A percentile compares a stretch with the other conserved stretches of the same genome.
These are phyloP conservation scores for Megalops atlanticus DNA, from an alignment of 2,113 vertebrate genomes.

Conservation along the genomic window DNA sequence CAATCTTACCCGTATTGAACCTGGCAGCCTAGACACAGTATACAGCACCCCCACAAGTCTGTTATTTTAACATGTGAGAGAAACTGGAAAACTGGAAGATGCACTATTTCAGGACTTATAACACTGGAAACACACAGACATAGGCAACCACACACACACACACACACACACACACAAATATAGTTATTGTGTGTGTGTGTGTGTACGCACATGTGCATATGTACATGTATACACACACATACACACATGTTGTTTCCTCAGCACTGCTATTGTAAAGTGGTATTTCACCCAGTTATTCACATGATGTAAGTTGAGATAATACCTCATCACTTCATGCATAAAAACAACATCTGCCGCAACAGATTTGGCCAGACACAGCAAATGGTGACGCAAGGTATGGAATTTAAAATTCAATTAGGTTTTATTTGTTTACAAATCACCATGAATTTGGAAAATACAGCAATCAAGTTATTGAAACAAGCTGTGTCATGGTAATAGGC, in stretches of 20 bases:
- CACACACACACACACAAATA: too few relatives aligned
- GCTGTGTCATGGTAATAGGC: constrained; percentile 17
- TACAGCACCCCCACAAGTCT: not conserved
- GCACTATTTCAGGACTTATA: constrained; percentile 1
- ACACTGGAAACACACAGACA: constrained; percentile 1
- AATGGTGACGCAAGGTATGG: constrained; percentile 11
- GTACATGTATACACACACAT: too few relatives aligned
- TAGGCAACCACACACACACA: too few relatives aligned
- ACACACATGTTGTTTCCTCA: too few relatives aligned
- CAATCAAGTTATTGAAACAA: constrained; percentile 24
- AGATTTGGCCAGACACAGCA: constrained; percentile 29
- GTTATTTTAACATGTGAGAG: not conserved
- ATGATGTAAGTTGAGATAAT: not conserved
- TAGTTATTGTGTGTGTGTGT: too few relatives aligned
- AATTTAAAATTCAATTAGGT: constrained; percentile 31
- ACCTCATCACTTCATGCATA: constrained; percentile 22
- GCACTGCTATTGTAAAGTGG: not conserved
- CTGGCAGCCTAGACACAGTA: constrained; percentile 19
- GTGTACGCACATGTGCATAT: too few relatives aligned
- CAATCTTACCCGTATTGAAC: constrained; percentile 18
- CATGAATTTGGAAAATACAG: constrained; percentile 33
- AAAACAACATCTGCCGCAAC: constrained; percentile 46
- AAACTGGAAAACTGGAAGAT: constrained; percentile 14
- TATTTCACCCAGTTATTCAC: constrained; percentile 18
- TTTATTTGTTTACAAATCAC: constrained; percentile 37